Evolutionary conservation across 2,888 invertebrate genomes (phyloP), one percentile per base, ranked within the genome.

Genomic region (Lepetodrilus schrolli): DNA sequence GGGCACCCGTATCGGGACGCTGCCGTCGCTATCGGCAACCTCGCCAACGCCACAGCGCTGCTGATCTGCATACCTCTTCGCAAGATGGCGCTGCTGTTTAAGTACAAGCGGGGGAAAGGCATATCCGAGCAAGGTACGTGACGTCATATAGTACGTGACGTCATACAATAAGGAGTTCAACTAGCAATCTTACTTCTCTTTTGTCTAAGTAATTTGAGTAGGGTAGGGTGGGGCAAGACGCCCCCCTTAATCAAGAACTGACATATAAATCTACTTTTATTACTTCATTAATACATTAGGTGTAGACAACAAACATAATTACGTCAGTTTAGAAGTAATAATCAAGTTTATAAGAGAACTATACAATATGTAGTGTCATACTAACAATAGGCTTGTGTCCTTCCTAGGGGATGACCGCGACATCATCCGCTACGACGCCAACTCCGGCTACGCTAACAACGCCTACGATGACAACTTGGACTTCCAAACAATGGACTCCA

Each of bases 21-120:
- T 4, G 87, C 90, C 0, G 86, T 91, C 5, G 87, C 90, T n/a
- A 83, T 91, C 30, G 90, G 87, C 36, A 91, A 91, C 81, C 82
- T 91, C 17, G 80, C 90, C 23, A 90, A 89, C 74, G 91, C 91
- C 36, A 89, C 90, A 1, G 82, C 88, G 2, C 83, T 91, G 30
- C 82, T 91, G 47, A 77, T 90, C 8, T 88, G 85, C 74, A 83
- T 91, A 30, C 91, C 90, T 70, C 81, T 91, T 3, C 82, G 91
- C n/a, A 91, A 91, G 78, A 82, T 90, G 17, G 82, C 85, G 47
- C 81, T 88, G 8, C 79, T 89, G 50, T 75, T 79, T 23, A 78
- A 75, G 34, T 77, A 83, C 38, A 78, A 78, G 66, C 66, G 77
- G n/a, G 73, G 78, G 5, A 80, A 82, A 48, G 82, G 82, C 20